Evolutionary conservation across 2,888 invertebrate genomes (phyloP).

Genomic region (Formica aserva): DNA sequence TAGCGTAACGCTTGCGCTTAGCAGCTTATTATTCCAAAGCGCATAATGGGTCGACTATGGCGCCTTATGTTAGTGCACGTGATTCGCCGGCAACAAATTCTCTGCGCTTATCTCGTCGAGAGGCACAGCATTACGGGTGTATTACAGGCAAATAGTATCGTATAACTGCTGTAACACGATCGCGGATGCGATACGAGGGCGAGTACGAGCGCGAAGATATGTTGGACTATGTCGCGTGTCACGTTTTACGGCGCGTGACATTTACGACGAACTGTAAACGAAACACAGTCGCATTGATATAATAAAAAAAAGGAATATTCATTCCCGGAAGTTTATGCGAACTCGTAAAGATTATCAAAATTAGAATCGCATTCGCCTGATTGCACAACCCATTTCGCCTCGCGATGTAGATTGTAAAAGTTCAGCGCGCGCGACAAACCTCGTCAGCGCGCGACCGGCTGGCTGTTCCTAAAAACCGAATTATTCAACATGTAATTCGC

Average conservation of each 20-base stretch:
- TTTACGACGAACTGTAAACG: not conserved
- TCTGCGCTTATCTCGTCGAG: conserved; percentile 50
- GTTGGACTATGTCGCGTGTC: conserved; percentile 20
- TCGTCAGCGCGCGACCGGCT: conserved; percentile 5
- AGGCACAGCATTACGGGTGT: conserved; percentile 30
- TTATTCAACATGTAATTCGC: conserved; percentile 52
- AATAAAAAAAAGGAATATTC: not conserved
- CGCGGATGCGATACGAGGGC: conserved; percentile 40
- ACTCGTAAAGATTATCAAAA: conserved; percentile 40
- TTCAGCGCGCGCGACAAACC: conserved; percentile 34
- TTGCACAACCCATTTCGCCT: not conserved
- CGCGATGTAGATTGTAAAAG: conserved; percentile 40
- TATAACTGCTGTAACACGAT: conserved; percentile 47
- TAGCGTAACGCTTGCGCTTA: conserved; percentile 22
- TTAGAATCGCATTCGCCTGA: conserved; percentile 24
- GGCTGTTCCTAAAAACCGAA: conserved; percentile 48
- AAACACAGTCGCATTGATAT: not conserved
- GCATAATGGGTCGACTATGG: conserved; percentile 38
- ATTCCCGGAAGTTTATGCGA: not conserved
- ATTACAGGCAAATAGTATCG: conserved; percentile 50
- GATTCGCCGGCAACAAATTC: conserved; percentile 52
- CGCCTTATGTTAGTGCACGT: conserved; percentile 28
- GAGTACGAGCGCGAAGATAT: conserved; percentile 31
- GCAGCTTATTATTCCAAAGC: conserved; percentile 50
- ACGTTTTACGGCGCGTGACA: conserved; percentile 16